A percentile compares a stretch with the other conserved stretches of the same genome.
Evolutionary conservation across 2,797 vertebrate species (phyloP).

Genomic region (Lithobates pipiens): DNA sequence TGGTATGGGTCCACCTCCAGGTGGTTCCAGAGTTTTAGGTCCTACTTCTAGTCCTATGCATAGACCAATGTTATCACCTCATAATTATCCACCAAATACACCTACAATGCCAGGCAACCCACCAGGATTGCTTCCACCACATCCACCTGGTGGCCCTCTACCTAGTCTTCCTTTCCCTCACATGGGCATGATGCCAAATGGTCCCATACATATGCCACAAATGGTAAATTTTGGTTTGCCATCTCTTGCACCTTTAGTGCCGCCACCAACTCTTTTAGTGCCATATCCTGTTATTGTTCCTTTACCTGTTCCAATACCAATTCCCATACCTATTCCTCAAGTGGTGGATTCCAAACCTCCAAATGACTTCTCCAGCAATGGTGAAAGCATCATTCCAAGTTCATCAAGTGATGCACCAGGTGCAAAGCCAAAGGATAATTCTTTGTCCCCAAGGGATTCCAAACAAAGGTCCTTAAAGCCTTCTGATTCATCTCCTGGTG

Average conservation of each 20-base stretch:
- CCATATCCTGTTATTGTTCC: slow-evolving; percentile 98
- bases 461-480: slow-evolving; percentile 82
- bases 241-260: slow-evolving; percentile 95
- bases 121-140: slow-evolving; percentile 86
- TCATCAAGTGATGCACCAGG: slow-evolving; percentile 82
- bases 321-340: slow-evolving; percentile 93
- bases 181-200: slow-evolving; percentile 94
- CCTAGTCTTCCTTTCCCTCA: slow-evolving; percentile 90
- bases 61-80: slow-evolving; percentile 90
- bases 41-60: slow-evolving; percentile 95
- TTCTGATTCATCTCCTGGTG: slow-evolving; percentile 82
- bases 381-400: slow-evolving; percentile 82
- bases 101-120: slow-evolving; percentile 89
- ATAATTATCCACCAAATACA: slow-evolving; percentile 88
- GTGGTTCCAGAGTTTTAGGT: slow-evolving; percentile 83
- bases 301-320: slow-evolving; percentile 94
- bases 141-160: slow-evolving; percentile 86
- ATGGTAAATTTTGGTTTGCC: slow-evolving; percentile 98
- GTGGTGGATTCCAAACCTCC: slow-evolving; percentile 85
- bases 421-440: slow-evolving; percentile 79
- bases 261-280: slow-evolving; percentile 95
- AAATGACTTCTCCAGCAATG: slow-evolving; percentile 86
- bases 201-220: slow-evolving; percentile 90
- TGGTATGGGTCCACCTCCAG: slow-evolving; percentile 89
- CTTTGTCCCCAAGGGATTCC: slow-evolving; percentile 81